Evolutionary conservation across 2,113 vertebrate genomes (phyloP), one percentile per base, ranked within the genome.

Genomic region (Halcyon senegalensis): DNA sequence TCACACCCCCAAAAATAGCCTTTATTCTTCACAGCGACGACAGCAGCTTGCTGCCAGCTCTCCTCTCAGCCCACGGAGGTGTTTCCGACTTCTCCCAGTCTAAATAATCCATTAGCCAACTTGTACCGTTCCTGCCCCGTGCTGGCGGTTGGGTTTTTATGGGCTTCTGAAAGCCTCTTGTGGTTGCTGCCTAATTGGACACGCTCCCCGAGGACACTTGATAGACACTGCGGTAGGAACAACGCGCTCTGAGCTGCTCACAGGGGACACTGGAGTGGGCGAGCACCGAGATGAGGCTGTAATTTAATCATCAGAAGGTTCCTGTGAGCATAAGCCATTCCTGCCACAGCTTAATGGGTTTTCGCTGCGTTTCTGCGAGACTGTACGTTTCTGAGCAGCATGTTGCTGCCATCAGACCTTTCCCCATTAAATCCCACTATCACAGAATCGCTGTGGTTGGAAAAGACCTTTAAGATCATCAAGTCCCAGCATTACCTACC

Each of bases 231-330:
- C 3, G 11, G 41, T 3, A 24, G 68, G 55, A 50, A 10, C 44
- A 3, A 1, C 0, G 1, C 1, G 5, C 4, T 0, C 1, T 24
- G 24, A 50, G 43, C 12, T 33, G 43, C 58, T 66, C 11, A 0
- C 1, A 3, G 55, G 66, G 62, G 39, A 51, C 25, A 2, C 46
- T 8, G 70, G 53, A 6, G 39, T 10, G 59, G 83, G 64, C 77
- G 43, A 33, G 72, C 53, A 14, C 53, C 15, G 9, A 27, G 53
- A 10, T 0, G 12, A 16, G 3, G 4, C 31, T 44, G 51, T 8
- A 11, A 5, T 48, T 41, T 33, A 33, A 60, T 25, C 41, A 50
- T 25, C 70, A 15, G 27, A 55, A 67, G 70, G 41, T 37, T 58
- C 3, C 1, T 25, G 64, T 0, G 2, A 77, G 18, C 46, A 10